These are phyloP conservation scores for Camptogramma bilineatum DNA, from an alignment of 2,888 invertebrate species.

Conservation along the genomic window DNA sequence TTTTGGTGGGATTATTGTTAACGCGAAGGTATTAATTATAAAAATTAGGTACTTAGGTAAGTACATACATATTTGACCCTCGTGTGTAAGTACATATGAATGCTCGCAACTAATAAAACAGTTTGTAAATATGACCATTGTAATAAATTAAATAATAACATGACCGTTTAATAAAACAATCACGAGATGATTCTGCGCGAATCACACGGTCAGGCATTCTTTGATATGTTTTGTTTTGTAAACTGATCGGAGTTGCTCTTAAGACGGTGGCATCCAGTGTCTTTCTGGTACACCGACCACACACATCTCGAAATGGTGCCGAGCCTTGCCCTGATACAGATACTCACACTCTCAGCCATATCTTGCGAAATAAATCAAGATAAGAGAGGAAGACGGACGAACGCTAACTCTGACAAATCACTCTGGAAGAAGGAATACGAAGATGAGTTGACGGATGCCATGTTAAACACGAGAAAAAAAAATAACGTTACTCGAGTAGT, in stretches of 20 bases:
- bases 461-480: slow-evolving; percentile 58
- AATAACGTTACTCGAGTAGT: slow-evolving; percentile 63
- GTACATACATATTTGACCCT: too few species aligned
- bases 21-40: too few species aligned
- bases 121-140: slow-evolving; percentile 52
- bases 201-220: slow-evolving; percentile 58
- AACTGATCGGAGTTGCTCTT: slow-evolving; percentile 49
- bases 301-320: slow-evolving; percentile 62
- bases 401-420: slow-evolving; percentile 59
- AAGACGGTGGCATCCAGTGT: slow-evolving; percentile 51
- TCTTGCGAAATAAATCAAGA: slow-evolving; percentile 51
- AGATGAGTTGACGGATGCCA: slow-evolving; percentile 71
- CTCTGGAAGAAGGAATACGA: slow-evolving; percentile 80
- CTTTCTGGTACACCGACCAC: slow-evolving; percentile 47
- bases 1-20: too few species aligned
- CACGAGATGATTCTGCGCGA: slow-evolving; percentile 53
- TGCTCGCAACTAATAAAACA: slow-evolving; percentile 6
- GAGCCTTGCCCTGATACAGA: slow-evolving; percentile 46
- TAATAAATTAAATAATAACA: slow-evolving; percentile 44
- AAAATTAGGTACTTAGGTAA: too few species aligned
- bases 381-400: slow-evolving; percentile 56
- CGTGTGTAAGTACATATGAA: too few species aligned
- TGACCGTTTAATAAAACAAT: slow-evolving; percentile 52
- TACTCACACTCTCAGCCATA: slow-evolving; percentile 50
- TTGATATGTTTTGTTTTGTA: slow-evolving; percentile 64